These are phyloP conservation scores for Trissolcus brochymenae DNA, from an alignment of 2,888 invertebrate genomes.

Conservation along the genomic window DNA sequence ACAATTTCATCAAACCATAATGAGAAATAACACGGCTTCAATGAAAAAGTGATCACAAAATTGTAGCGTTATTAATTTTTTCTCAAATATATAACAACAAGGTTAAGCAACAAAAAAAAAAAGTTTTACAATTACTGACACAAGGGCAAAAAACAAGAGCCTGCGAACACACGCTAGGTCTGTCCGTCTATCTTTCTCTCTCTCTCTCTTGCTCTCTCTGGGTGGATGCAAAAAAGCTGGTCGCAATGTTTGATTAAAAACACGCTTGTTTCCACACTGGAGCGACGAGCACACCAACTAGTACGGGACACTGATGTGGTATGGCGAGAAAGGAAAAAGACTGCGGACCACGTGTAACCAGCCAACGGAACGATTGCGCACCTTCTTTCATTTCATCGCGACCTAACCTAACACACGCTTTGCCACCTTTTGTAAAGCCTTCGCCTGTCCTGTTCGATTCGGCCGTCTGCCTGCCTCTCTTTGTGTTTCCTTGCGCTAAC, in stretches of 20 bases:
- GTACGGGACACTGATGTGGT: slow-evolving; percentile 25
- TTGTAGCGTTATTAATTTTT: too few species aligned
- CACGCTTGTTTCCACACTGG: slow-evolving; percentile 36
- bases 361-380: slow-evolving; percentile 43
- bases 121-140: too few species aligned
- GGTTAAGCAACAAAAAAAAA: too few species aligned
- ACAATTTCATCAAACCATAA: too few species aligned
- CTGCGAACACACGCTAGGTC: too few species aligned
- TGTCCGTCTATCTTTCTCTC: too few species aligned
- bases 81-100: too few species aligned
- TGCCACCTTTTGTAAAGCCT: slow-evolving; percentile 34
- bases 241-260: slow-evolving; percentile 21
- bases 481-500: slow-evolving; percentile 26
- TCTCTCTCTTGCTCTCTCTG: too few species aligned
- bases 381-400: slow-evolving; percentile 49
- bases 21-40: slow-evolving; percentile 2
- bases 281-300: slow-evolving; percentile 26
- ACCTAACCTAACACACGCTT: slow-evolving; percentile 58
- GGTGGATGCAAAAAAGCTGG: too few species aligned
- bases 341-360: slow-evolving; percentile 43
- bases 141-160: too few species aligned
- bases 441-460: slow-evolving; percentile 11
- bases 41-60: too few species aligned
- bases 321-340: slow-evolving; percentile 27
- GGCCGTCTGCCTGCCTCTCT: slow-evolving; percentile 11